Evolutionary conservation across 2,797 vertebrate genomes (phyloP), one percentile per base, ranked within the genome.

Genomic region (Sparus aurata): DNA sequence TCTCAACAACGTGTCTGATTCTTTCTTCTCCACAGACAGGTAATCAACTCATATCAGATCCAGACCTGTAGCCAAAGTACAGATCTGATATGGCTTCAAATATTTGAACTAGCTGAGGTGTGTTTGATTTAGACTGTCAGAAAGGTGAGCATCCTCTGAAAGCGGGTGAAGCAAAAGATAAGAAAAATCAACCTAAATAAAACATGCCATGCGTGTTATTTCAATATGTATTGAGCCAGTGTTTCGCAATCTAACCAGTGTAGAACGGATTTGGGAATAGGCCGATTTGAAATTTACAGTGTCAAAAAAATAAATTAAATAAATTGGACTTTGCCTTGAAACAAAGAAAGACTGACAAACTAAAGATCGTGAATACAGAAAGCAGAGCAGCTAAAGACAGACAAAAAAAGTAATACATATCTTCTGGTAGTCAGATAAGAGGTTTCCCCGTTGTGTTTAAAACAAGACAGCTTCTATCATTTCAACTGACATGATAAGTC

Each of bases 21-120:
- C 81, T 83, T 43, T 85, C 77, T 81, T 87, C 79, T 80, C 82
- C 79, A 17, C 65, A 92, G 85, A 89, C 71, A 89, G 66, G 62
- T 73, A 85, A 87, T 91, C 84, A 85, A 41, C 69, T 67, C 52
- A 59, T 89, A 77, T 91, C 87, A 83, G 74, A 86, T 82, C 66
- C 80, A 86, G 65, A 84, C 83, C 77, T 73, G 23, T 11, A 72
- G 72, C 69, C 75, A 10, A 81, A 84, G 66, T 60, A 74, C 69
- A 80, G 27, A 80, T 83, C 84, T 66, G 69, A 82, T 61, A 69
- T 16, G 41, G 52, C 75, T n/a, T 84, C 38, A 84, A 69, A 87
- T 84, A 80, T 88, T 75, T 85, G 67, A 90, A 80, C 59, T 47
- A 72, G 20, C 11, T 45, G 25, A 73, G 67, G 61, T 81, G 52